Evolutionary conservation across 1,140 invertebrate genomes (phyloP).

Genomic region (Lepidurus arcticus): DNA sequence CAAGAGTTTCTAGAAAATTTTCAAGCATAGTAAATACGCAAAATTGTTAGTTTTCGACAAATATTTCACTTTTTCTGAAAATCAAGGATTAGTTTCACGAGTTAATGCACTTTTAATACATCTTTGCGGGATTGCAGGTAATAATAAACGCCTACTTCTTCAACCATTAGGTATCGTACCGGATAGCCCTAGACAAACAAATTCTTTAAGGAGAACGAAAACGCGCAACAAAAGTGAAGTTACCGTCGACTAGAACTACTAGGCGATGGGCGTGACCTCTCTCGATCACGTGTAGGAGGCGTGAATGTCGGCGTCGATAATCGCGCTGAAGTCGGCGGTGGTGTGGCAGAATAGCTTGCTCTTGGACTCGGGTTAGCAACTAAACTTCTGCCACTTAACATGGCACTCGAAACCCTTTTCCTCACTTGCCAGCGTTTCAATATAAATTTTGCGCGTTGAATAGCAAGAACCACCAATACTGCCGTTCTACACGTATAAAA

Average conservation of each 20-base stretch:
- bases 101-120: background rate
- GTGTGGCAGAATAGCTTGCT: background rate
- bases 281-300: background rate
- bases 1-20: no score
- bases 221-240: background rate
- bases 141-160: background rate
- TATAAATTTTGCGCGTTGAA: background rate
- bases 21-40: no score
- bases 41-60: no score
- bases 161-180: background rate
- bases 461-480: background rate
- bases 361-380: background rate
- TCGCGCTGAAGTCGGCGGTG: background rate
- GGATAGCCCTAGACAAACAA: background rate
- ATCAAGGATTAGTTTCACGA: background rate
- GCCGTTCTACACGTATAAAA: background rate
- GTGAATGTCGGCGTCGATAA: background rate
- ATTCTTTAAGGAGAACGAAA: background rate
- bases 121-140: background rate
- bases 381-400: background rate
- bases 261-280: background rate
- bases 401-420: background rate
- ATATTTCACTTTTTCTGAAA: no score
- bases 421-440: background rate
- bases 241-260: slow-evolving; percentile 3